These are phyloP conservation scores for Cremastinae sp. DNA, from an alignment of 2,888 invertebrate species.

Conservation along the genomic window DNA sequence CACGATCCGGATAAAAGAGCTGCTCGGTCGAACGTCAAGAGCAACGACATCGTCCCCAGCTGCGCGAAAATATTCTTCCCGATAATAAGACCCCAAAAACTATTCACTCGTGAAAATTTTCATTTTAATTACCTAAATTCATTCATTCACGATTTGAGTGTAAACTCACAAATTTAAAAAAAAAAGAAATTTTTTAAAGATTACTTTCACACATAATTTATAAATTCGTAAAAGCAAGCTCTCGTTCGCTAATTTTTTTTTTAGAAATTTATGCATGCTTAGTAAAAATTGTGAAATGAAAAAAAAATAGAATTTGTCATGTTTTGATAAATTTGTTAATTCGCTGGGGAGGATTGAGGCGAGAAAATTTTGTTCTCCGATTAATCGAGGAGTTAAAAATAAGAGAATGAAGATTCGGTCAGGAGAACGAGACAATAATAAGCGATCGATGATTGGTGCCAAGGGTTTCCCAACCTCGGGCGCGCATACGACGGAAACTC, in stretches of 20 bases:
- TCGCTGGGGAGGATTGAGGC: background rate
- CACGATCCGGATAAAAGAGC: slow-evolving; percentile 72
- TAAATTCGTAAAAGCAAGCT: too few relatives aligned
- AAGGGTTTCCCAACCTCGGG: slow-evolving; percentile 61
- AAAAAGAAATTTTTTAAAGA: too few relatives aligned
- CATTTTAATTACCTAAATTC: background rate
- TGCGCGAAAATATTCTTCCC: slow-evolving; percentile 43
- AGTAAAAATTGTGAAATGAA: too few relatives aligned
- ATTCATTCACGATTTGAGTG: too few relatives aligned
- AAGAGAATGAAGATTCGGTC: slow-evolving; percentile 52
- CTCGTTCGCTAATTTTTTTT: too few relatives aligned
- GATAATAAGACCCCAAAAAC: slow-evolving; percentile 1
- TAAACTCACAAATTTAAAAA: too few relatives aligned
- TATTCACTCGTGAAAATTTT: background rate
- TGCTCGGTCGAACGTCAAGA: slow-evolving; percentile 47
- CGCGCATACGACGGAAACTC: slow-evolving; percentile 42
- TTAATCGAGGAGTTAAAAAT: slow-evolving; percentile 60
- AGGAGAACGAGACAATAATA: slow-evolving; percentile 62
- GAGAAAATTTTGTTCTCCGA: slow-evolving; percentile 30
- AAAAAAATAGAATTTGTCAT: too few relatives aligned
- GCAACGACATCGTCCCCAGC: slow-evolving; percentile 24
- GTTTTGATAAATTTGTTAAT: background rate
- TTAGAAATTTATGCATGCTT: too few relatives aligned
- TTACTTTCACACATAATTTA: too few relatives aligned
- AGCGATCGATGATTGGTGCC: slow-evolving; percentile 61